Evolutionary conservation across 2,888 invertebrate genomes (phyloP), one percentile per base, ranked within the genome.

Genomic region (Cordilura impudica): DNA sequence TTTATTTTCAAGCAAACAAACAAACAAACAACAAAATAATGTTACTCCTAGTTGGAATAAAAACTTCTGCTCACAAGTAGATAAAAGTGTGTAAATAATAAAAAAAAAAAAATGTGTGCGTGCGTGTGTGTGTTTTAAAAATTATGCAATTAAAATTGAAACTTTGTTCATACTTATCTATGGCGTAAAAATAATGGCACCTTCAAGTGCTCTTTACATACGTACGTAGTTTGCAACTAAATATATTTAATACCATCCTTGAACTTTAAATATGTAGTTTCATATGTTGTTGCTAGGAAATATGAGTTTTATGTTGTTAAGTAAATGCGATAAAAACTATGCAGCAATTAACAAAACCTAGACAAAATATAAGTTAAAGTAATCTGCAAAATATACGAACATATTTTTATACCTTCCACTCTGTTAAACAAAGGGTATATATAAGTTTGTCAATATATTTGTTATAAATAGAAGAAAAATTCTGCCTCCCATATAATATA

Each of bases 81-180:
- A 19, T 35, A 16, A 14, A 39, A 35, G 18, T 35, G 19, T 29
- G 12, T 39, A 35, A 49, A 49, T 45, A 67, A 16, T 43, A 21
- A 43, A 53, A 54, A n/a, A n/a, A n/a, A n/a, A n/a, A n/a, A 26
- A 29, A 18, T 51, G 5, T 5, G 3, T 53, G 43, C 18, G 1
- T 23, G 26, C 14, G 23, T 60, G 61, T 72, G 60, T 67, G 47
- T 43, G 56, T 58, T 43, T n/a, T 6, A 23, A 43, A 71, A 66
- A 73, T 70, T 65, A 53, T 61, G 53, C 43, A 74, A 66, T 74
- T 78, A 74, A 66, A 70, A 61, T 19, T 10, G 39, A 61, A 78
- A 73, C 18, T 53, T 51, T 43, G 63, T 29, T 21, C 43, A 43
- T 49, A 56, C 69, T 61, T 53, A 54, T 14, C 18, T 29, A 26